phyloP scores from a whole-genome alignment of 2,888 invertebrate genomes.

The Drosophila kanekoi region DNA sequence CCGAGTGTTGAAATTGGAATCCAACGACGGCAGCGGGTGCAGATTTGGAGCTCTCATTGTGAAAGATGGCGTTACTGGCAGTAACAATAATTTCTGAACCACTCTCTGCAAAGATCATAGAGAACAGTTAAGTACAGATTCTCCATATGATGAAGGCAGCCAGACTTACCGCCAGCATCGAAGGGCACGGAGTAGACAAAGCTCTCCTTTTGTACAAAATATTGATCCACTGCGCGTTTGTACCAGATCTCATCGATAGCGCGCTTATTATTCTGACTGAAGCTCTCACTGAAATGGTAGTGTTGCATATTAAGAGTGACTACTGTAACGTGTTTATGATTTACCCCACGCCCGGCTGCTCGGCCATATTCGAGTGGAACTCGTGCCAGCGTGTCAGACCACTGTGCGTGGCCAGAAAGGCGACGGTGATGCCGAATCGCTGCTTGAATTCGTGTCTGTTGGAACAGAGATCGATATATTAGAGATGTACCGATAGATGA shows the following conservation, averaged over 20 bases:
- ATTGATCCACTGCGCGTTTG: conserved; percentile 93
- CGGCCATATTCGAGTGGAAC: conserved; percentile 87
- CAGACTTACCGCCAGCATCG: conserved; percentile 85
- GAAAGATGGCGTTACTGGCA: conserved; percentile 94
- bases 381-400: conserved; percentile 96
- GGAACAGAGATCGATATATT: conserved; percentile 33
- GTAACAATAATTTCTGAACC: conserved; percentile 90
- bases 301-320: not conserved
- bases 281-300: conserved; percentile 87
- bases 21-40: conserved; percentile 90
- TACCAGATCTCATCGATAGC: conserved; percentile 96
- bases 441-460: conserved; percentile 92
- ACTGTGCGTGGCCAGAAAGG: conserved; percentile 95
- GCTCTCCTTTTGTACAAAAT: conserved; percentile 91
- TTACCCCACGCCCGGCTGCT: conserved; percentile 84
- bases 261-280: conserved; percentile 90
- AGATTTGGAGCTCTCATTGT: conserved; percentile 87
- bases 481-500: conserved; percentile 10
- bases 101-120: conserved; percentile 63
- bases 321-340: conserved; percentile 17
- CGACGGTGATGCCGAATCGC: conserved; percentile 93
- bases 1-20: conserved; percentile 92
- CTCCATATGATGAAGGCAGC: accelerated
- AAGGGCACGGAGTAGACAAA: conserved; percentile 93
- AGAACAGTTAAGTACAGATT: not conserved